Evolutionary conservation across 2,888 invertebrate species (phyloP), one percentile per base, ranked within the genome.

Genomic region (Catocala fraxini): DNA sequence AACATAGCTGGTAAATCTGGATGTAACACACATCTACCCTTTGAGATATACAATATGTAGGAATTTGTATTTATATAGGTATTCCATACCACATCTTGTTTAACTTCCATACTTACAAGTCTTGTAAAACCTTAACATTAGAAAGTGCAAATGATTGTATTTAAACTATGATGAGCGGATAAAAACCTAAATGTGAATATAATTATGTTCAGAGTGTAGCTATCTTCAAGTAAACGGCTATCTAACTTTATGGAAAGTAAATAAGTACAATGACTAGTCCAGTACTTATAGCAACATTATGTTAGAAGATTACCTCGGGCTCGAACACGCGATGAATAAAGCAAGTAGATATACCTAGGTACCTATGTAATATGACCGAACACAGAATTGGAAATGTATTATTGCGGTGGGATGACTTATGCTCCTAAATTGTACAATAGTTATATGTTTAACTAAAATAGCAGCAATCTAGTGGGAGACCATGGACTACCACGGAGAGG

Each of bases 141-240:
- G 74, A 73, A 76, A 76, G 74, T 70, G 51, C 12, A 45, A 10
- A 47, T 57, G 33, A 61, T 57, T 63, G 49, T n/a, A 12, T 41
- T 11, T n/a, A n/a, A 10, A 51, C 43, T 45, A 12, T 57, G 51
- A 11, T 43, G 56, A 15, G 25, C n/a, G 11, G 34, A 42, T 51
- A 60, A 59, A 65, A 57, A 49, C 41, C n/a, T 45, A 56, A 65
- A 73, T 61, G 69, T 56, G 62, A 33, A 53, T 56, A 51, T 63
- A 56, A 59, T 59, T 62, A 42, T 51, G 34, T 25, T 6, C 2
- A 25, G 9, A 13, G 34, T 25, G 46, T 9, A 49, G n/a, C 9
- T 34, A 45, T 39, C 11, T 15, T 0, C 4, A 54, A 42, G 10
- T 9, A n/a, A 25, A 51, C 6, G 25, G 7, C 9, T 12, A 13